Base-by-base conservation (phyloP, 1,140 invertebrate species). In the Rhagoletis pomonella region DNA sequence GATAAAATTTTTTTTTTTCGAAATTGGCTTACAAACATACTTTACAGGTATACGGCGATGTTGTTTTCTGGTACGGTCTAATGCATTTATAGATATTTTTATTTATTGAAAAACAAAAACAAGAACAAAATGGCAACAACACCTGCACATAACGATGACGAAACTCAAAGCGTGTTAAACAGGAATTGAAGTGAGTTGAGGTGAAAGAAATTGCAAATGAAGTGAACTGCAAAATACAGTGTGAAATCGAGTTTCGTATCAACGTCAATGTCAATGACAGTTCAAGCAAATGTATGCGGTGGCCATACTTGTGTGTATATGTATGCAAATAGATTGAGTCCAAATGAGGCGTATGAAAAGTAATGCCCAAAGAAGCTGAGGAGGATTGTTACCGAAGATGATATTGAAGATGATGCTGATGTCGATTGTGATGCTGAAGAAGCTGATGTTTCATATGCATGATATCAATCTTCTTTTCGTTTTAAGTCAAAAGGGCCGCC, bases 231-330 rank as follows among this genome's bases (percentile, higher is more conserved):
- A 69, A 73, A 73, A 73, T 4, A 73, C 10, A 44, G 12, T 44
- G 14, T 69, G 14, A 73, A 47, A 5, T 2, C 42, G 42, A 73
- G 44, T 73, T 67, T 47, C 39, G 12, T 12, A 4, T 73, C 42
- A 73, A 73, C 67, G 67, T 73, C 67, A 73, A 17, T 73, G 67
- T 73, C 67, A 73, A 73, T 29, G 42, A 42, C 42, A 73, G 1
- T 3, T 12, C 3, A 6, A 42, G 12, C 14, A 73, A 44, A 47
- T 47, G 67, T 42, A 9, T 39, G 65, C 9, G 42, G 29, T 29
- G 29, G 29, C 29, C 29, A 29, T 29, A 29, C 29, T 29, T 29
- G 29, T 29, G 29, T 29, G 29, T 29, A 29, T 29, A 29, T 29
- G 29, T 29, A 29, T 29, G 29, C 29, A 29, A 29, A 17, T 62